Evolutionary conservation across 2,888 invertebrate species (phyloP).

Genomic region (Scaptomyza parva): DNA sequence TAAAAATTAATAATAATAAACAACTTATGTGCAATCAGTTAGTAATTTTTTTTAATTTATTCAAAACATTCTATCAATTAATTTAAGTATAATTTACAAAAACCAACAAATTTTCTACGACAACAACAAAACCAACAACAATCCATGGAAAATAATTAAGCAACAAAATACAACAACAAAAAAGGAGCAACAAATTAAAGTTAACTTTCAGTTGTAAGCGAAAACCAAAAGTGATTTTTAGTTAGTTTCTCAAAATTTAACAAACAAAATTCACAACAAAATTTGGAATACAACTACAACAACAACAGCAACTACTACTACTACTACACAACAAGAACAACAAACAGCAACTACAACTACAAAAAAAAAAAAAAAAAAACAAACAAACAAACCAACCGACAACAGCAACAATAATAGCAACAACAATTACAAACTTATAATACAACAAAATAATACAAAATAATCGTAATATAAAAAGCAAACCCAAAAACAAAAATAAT

Average conservation of each 20-base stretch:
- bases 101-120: conserved; percentile 53
- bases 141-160: conserved; percentile 45
- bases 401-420: conserved; percentile 58
- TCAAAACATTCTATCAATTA: conserved; percentile 51
- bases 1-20: conserved; percentile 38
- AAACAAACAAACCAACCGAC: conserved; percentile 64
- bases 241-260: conserved; percentile 85
- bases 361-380: conserved; percentile 30
- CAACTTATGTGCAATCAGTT: conserved; percentile 77
- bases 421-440: conserved; percentile 57
- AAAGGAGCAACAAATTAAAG: conserved; percentile 65
- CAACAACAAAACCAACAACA: conserved; percentile 59
- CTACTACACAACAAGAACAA: conserved; percentile 41
- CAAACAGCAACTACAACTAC: conserved; percentile 40
- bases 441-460: conserved; percentile 39
- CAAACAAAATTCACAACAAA: conserved; percentile 84
- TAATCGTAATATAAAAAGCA: conserved; percentile 6
- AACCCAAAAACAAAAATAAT: conserved; percentile 26
- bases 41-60: conserved; percentile 66
- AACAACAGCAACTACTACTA: conserved; percentile 67
- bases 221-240: conserved; percentile 81
- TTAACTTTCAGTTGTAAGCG: conserved; percentile 77
- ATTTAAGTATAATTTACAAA: conserved; percentile 63
- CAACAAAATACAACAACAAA: conserved; percentile 27
- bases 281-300: conserved; percentile 82